Percentiles rank a stretch among this genome's conserved stretches.
phyloP scores from a whole-genome alignment of 2,113 vertebrate species.

The Bos indicus region DNA sequence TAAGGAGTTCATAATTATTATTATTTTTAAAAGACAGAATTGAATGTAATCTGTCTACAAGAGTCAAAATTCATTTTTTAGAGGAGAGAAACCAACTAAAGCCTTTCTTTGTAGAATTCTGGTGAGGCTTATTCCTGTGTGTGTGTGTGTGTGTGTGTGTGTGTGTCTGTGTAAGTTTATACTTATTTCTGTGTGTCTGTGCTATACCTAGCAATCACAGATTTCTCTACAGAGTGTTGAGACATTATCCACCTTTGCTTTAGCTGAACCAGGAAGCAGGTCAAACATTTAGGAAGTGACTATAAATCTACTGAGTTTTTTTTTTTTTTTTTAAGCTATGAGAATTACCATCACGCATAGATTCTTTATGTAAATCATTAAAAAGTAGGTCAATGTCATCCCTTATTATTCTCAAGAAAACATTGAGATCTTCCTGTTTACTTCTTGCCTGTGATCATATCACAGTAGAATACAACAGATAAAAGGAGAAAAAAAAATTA shows the following conservation, averaged over 20 bases:
- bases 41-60: not conserved
- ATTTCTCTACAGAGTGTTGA: not conserved
- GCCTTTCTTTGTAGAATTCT: not conserved
- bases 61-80: not conserved
- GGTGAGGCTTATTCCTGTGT: not conserved
- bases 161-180: accelerated
- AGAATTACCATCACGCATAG: not conserved
- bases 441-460: not conserved
- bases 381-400: not conserved
- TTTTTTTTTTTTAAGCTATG: not conserved
- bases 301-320: not conserved
- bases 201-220: not conserved
- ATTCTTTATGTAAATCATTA: constrained; percentile 10
- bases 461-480: not conserved
- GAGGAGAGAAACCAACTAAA: not conserved
- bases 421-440: not conserved
- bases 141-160: not conserved
- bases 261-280: not conserved
- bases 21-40: not conserved
- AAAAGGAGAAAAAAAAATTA: not conserved
- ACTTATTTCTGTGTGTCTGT: not conserved
- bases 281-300: not conserved
- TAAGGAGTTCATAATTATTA: not conserved
- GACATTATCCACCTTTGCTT: not conserved
- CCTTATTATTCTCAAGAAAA: not conserved